These are phyloP conservation scores for Poeciliopsis occidentalis DNA, from an alignment of 2,113 vertebrate genomes.

Conservation along the genomic window DNA sequence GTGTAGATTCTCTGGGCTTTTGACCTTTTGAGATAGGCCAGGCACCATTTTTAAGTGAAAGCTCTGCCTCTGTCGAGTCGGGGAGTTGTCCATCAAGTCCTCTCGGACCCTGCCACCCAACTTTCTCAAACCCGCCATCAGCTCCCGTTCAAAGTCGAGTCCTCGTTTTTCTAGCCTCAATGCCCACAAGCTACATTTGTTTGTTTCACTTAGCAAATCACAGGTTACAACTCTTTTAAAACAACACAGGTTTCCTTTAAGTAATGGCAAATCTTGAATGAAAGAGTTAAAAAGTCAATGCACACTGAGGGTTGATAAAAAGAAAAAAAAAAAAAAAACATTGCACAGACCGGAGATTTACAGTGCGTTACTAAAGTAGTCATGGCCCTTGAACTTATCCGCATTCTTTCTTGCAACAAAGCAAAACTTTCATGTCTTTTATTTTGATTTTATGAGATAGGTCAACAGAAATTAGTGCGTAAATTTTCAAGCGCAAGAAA, in stretches of 20 bases:
- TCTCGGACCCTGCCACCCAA: conserved; percentile 47
- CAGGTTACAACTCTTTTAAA: conserved; percentile 41
- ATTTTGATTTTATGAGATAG: background rate
- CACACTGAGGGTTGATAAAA: background rate
- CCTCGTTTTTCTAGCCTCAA: conserved; percentile 69
- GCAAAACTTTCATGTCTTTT: background rate
- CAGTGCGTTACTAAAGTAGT: background rate
- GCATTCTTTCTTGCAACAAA: background rate
- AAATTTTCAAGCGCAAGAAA: background rate
- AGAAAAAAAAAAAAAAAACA: background rate
- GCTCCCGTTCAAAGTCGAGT: conserved; percentile 55
- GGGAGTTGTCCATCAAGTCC: conserved; percentile 80
- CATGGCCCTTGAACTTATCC: background rate
- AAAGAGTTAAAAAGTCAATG: conserved; percentile 6
- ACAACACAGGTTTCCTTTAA: conserved; percentile 30
- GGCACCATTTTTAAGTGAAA: conserved; percentile 84
- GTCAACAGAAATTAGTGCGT: background rate
- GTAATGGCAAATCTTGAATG: conserved; percentile 16
- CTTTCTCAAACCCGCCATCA: conserved; percentile 34
- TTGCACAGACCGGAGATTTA: background rate
- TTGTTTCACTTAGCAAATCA: conserved; percentile 69
- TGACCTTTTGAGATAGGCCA: conserved; percentile 84
- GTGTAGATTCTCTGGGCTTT: conserved; percentile 71
- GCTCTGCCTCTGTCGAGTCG: conserved; percentile 75
- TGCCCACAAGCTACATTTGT: conserved; percentile 74